Base-by-base conservation (phyloP, 2,113 vertebrate species). In the Gambusia holbrooki region DNA sequence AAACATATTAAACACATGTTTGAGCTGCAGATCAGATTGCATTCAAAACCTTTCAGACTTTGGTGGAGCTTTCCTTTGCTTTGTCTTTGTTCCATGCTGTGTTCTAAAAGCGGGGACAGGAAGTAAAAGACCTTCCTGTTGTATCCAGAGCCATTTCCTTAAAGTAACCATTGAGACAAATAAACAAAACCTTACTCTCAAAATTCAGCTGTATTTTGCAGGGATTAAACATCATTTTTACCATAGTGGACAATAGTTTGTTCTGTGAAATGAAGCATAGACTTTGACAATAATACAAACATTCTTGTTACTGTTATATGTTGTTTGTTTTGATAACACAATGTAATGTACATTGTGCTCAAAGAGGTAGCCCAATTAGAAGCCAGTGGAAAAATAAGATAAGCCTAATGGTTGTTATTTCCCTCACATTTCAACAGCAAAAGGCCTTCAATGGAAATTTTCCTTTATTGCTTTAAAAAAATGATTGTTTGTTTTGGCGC, bases 81-180 rank as follows among this genome's bases (percentile, higher is more conserved):
- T 37, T 67, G 37, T 81, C 62, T 80, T 25, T 51, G 33, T 48
- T 79, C 33, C 54, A 74, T 61, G 71, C 61, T 81, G 37, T 82
- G 17, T 76, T 63, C 70, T 79, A 28, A 66, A 75, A 81, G 76
- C 63, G 74, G 54, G 64, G 62, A 58, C 87, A 91, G 93, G 93
- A 94, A 94, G 81, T 71, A 35, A 85, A 65, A 80, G 89, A 87
- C 89, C 93, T 93, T 91, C 93, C 91, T 90, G 89, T 76, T 84
- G 30, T 14, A 76, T 66, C 85, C 48, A 76, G 77, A 86, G 73
- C 63, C 64, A 74, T 77, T 88, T 93, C 88, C 87, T 87, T 28
- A 74, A 54, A 27, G 22, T 45, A 5, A 69, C 48, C 28, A 14
- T 15, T 42, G 30, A 64, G 58, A 62, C 64, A 22, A 28, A 29